Evolutionary conservation across 2,797 vertebrate species (phyloP), one percentile per base, ranked within the genome.

Genomic region (Lateolabrax maculatus): DNA sequence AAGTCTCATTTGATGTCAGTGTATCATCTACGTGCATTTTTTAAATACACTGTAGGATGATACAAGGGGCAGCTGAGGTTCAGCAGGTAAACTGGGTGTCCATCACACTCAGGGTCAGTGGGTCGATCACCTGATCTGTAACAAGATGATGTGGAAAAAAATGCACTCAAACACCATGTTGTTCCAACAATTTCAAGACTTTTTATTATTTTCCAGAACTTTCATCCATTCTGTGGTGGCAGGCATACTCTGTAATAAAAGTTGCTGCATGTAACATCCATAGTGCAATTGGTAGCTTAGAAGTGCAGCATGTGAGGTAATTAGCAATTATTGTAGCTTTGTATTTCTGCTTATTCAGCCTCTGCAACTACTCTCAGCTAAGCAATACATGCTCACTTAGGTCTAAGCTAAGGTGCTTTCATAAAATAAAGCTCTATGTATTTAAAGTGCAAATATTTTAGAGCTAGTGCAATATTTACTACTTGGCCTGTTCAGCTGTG

Each of bases 331-430:
- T 49, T 71, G 72, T 75, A 75, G 81, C 74, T 79, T 83, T 83
- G 39, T 72, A 25, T 64, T 64, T 81, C 27, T 83, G 62, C 49
- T 74, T 34, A 52, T 83, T 87, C 79, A 83, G 90, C 75, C 79
- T 39, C 44, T 66, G 83, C 36, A 37, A n/a, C 74, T 83, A 87
- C 46, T 85, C 55, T 72, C 44, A 85, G 83, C 84, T 84, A 86
- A 77, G 85, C 78, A 84, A 65, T 66, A 71, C 94, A 94, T 93
- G 94, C 94, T 77, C 66, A 53, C 74, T 77, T 73, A 62, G 83
- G 68, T 84, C 76, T 83, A 80, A n/a, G 46, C 71, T 80, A 82
- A 79, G 55, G 61, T 37, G 48, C 53, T 80, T 31, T 81, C 25
- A 83, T 81, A 79, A 84, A 90, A 84, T 77, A 79, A 80, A 87